phyloP scores from a whole-genome alignment of 2,797 vertebrate genomes.

The Notamacropus eugenii region DNA sequence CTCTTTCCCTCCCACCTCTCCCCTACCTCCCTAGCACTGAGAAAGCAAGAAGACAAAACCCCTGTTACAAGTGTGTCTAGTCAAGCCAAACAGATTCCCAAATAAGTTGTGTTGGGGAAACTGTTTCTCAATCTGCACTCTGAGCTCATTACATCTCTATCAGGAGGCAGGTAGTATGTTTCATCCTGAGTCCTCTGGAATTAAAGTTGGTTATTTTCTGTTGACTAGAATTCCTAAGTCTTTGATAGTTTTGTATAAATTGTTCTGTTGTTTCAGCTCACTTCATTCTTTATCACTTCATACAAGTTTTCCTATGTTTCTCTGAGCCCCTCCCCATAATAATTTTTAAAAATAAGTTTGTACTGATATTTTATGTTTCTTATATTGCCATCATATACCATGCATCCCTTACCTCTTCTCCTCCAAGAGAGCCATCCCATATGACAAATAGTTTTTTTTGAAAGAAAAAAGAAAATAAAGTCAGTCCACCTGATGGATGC shows the following conservation, averaged over 20 bases:
- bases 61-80: neutral
- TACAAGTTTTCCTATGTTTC: neutral
- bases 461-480: neutral
- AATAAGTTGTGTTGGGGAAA: neutral
- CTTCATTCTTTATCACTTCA: neutral
- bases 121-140: neutral
- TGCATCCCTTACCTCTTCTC: neutral
- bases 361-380: neutral
- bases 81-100: neutral
- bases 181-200: neutral
- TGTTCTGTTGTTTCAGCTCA: neutral
- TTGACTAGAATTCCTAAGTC: neutral
- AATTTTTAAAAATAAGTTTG: neutral
- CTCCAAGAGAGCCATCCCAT: neutral
- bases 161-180: neutral
- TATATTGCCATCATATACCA: neutral
- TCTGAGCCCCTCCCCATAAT: neutral
- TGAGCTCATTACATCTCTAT: neutral
- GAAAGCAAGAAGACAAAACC: neutral
- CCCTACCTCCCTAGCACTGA: neutral
- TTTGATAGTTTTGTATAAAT: neutral
- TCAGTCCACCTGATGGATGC: neutral
- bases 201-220: neutral
- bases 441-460: neutral
- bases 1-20: neutral